Percentiles rank a stretch among this genome's conserved stretches.
Evolutionary conservation across 2,113 vertebrate genomes (phyloP).

Genomic region (cattle (Bos taurus)): DNA sequence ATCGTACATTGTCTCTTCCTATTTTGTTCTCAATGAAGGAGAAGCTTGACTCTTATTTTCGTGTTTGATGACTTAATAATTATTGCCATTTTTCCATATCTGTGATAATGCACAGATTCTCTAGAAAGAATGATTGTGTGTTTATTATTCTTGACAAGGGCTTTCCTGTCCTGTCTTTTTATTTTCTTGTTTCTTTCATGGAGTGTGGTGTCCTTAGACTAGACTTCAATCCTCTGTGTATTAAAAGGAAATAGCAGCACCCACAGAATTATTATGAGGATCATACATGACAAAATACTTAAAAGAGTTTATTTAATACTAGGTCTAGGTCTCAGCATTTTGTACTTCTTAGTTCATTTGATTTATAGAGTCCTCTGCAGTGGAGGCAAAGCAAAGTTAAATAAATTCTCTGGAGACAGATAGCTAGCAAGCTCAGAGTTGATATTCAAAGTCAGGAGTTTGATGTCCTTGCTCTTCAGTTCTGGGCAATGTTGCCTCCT

Average conservation of each 20-base stretch:
- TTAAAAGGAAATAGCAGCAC: background rate
- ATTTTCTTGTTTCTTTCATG: rapidly evolving
- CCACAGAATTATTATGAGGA: background rate
- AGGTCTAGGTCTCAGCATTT: background rate
- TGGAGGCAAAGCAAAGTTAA: background rate
- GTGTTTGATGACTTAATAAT: background rate
- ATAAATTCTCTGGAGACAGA: background rate
- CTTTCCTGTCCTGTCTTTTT: too few relatives aligned
- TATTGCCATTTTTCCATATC: background rate
- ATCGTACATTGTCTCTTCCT: background rate
- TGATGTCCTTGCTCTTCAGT: background rate
- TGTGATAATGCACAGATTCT: background rate
- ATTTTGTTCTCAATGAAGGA: background rate
- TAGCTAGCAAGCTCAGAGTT: background rate
- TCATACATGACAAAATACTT: background rate
- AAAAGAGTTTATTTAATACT: background rate
- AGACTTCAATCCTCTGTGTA: background rate
- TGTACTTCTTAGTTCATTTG: background rate
- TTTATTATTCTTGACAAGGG: background rate
- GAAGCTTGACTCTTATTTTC: background rate
- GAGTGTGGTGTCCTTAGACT: rapidly evolving
- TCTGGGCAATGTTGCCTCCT: background rate
- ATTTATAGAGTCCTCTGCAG: background rate
- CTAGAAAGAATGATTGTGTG: background rate
- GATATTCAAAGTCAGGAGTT: background rate